Conservation (phyloP, 2,113 vertebrate species). For the Pitta sordida region DNA sequence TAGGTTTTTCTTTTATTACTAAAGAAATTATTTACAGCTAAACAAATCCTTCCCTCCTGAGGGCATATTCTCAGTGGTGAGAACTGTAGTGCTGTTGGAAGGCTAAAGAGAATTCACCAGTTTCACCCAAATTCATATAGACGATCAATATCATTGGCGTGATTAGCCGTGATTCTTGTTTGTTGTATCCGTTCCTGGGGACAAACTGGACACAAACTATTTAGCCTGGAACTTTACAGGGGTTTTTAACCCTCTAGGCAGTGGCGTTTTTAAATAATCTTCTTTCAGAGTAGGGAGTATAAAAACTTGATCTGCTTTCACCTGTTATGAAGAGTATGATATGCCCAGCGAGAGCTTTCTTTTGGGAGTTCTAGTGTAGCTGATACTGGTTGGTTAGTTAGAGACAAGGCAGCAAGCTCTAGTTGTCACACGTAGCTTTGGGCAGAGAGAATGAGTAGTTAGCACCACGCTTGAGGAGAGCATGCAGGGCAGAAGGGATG, state of each 20-base stretch:
- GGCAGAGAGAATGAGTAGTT: neutral
- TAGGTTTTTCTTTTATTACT: neutral
- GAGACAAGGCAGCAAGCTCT: neutral
- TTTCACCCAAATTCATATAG: neutral
- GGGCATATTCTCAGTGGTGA: neutral
- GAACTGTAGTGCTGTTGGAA: neutral
- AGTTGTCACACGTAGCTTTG: neutral
- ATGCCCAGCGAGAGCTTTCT: neutral
- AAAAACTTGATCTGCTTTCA: neutral
- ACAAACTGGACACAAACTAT: neutral
- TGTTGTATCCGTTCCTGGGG: neutral
- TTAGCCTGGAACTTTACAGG: neutral
- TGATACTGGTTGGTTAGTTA: neutral
- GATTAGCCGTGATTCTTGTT: neutral
- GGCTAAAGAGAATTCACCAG: neutral
- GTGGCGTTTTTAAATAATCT: neutral
- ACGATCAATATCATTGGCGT: rapidly evolving
- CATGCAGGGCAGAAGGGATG: neutral
- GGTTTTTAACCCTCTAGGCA: neutral
- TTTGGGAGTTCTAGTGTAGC: neutral
- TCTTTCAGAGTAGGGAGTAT: neutral
- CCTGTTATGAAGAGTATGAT: neutral
- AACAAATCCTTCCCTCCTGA: neutral
- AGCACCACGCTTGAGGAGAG: rapidly evolving
- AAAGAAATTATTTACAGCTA: neutral